phyloP scores from a whole-genome alignment of 2,113 vertebrate species.

The Lophura nycthemera region DNA sequence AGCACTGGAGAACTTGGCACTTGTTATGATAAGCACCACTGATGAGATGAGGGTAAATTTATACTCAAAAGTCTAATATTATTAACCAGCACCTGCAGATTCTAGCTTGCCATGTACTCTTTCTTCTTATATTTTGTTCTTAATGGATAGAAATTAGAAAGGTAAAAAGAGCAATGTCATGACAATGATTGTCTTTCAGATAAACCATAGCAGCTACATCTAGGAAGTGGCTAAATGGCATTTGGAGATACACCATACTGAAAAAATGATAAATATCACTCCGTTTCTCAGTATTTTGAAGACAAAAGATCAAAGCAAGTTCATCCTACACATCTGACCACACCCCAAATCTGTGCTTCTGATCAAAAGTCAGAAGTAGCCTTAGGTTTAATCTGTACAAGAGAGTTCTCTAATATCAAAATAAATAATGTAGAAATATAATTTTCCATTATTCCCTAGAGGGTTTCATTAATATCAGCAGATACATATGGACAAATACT shows the following conservation, averaged over 20 bases:
- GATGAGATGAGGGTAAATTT: neutral
- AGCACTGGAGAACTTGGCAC: neutral
- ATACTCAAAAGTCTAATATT: neutral
- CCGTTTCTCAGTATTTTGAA: neutral
- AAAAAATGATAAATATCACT: neutral
- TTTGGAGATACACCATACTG: neutral
- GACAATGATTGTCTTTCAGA: neutral
- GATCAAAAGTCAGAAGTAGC: neutral
- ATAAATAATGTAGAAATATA: neutral
- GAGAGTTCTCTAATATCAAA: neutral
- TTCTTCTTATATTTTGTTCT: neutral
- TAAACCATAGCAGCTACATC: neutral
- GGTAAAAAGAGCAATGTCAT: neutral
- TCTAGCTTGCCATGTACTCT: neutral
- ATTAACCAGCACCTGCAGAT: neutral
- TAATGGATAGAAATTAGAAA: neutral
- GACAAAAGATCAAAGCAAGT: neutral
- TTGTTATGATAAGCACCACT: neutral
- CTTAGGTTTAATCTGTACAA: neutral
- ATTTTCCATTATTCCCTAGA: neutral
- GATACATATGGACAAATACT: neutral
- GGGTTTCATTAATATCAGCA: neutral
- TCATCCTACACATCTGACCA: neutral
- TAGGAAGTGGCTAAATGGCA: neutral
- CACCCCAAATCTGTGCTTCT: neutral